Evolutionary conservation across 2,113 vertebrate genomes (phyloP), one percentile per base, ranked within the genome.

Genomic region (Nothocercus nigrocapillus): DNA sequence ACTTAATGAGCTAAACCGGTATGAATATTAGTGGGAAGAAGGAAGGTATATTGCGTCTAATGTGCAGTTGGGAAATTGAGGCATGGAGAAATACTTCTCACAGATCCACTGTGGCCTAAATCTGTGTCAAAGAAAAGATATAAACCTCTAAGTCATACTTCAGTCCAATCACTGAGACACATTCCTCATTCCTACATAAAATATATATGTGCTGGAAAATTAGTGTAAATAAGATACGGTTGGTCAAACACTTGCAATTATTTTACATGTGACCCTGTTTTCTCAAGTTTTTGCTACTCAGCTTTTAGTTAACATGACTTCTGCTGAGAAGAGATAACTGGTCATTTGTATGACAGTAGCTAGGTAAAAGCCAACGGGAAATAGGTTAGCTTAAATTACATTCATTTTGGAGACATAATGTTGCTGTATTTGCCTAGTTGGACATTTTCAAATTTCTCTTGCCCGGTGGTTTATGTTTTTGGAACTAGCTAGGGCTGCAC

Each of bases 371-470:
- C 14, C 30, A 36, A 54, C 54, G 27, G 16, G 18, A 54, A 66
- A 74, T 10, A 73, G 1, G 10, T 40, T 73, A 44, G 77, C 4
- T 53, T 70, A 68, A 90, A 45, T 21, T 27, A 51, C 17, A n/a
- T 45, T 85, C 6, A 36, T 76, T 69, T 59, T 17, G 69, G 79
- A 82, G 44, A 34, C 21, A 36, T 59, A 67, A 45, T 18, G 14
- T 7, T 74, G n/a, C 8, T 11, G 54, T 49, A 32, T 83, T 90
- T 94, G 51, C 32, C 64, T 78, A 80, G 74, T 1, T 70, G 32
- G 36, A 78, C 6, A 19, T 82, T 79, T 83, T 64, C 76, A 86
- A 27, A 67, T 67, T 93, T 56, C n/a, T 90, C 90, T 92, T 59
- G 18, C 7, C 36, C 49, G 7, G 25, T 58, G 3, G 7, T 74